Percentiles rank a stretch among this genome's conserved stretches.
Conservation (phyloP, 2,113 vertebrate genomes). For the Chamaea fasciata region DNA sequence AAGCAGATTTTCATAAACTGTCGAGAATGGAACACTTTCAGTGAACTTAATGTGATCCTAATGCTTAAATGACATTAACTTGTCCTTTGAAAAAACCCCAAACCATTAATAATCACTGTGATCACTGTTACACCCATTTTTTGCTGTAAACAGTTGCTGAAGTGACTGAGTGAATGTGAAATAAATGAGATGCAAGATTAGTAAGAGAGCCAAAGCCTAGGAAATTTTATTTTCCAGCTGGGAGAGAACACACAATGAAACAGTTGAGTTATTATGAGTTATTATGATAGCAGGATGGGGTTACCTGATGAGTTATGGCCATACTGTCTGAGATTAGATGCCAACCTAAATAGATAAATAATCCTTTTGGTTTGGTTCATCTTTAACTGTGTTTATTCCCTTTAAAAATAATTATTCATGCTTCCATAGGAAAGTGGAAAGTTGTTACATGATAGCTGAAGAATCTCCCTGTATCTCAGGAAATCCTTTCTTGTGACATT, state of each 20-base stretch:
- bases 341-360: not conserved
- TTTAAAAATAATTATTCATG: not conserved
- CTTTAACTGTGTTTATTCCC: not conserved
- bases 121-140: not conserved
- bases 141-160: not conserved
- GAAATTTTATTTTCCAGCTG: not conserved
- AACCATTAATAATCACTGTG: not conserved
- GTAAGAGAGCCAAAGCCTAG: not conserved
- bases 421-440: not conserved
- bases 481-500: slow-evolving; percentile 19
- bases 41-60: not conserved
- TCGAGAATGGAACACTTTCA: not conserved
- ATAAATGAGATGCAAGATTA: not conserved
- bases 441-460: not conserved
- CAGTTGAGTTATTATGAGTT: not conserved
- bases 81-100: not conserved
- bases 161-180: not conserved
- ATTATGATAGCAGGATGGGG: not conserved
- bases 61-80: not conserved
- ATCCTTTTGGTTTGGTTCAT: not conserved
- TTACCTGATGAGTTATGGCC: not conserved
- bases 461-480: not conserved
- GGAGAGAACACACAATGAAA: not conserved
- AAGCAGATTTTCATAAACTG: not conserved
- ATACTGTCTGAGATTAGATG: not conserved